phyloP scores from a whole-genome alignment of 2,113 vertebrate species.

The Mohoua ochrocephala region DNA sequence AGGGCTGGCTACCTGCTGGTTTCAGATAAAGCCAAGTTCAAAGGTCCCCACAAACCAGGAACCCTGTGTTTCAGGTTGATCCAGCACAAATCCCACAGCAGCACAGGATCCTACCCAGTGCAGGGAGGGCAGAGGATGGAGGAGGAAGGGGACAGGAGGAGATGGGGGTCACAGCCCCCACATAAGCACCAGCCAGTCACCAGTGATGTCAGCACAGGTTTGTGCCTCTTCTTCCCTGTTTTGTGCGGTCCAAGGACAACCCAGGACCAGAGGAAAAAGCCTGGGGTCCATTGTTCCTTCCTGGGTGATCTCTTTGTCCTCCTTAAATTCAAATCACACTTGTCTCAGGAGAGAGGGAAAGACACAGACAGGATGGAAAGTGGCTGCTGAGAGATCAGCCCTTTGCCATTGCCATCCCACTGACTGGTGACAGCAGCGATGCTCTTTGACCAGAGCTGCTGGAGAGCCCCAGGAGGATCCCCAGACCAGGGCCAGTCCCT shows the following conservation, averaged over 20 bases:
- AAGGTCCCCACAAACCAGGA: background rate
- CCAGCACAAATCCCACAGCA: background rate
- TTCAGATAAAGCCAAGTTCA: background rate
- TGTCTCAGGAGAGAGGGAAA: background rate
- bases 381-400: background rate
- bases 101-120: fast-evolving
- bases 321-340: background rate
- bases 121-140: background rate
- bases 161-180: background rate
- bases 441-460: background rate
- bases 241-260: background rate
- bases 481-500: background rate
- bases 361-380: background rate
- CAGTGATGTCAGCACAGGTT: background rate
- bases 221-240: background rate
- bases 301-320: background rate
- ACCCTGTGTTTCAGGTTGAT: background rate
- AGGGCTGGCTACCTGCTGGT: background rate
- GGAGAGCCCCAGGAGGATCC: background rate
- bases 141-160: background rate
- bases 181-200: background rate
- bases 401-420: background rate
- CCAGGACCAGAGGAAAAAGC: background rate
- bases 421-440: background rate
- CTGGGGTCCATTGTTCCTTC: background rate